Evolutionary conservation across 1,140 invertebrate species (phyloP).

Genomic region (Steinernema feltiae): DNA sequence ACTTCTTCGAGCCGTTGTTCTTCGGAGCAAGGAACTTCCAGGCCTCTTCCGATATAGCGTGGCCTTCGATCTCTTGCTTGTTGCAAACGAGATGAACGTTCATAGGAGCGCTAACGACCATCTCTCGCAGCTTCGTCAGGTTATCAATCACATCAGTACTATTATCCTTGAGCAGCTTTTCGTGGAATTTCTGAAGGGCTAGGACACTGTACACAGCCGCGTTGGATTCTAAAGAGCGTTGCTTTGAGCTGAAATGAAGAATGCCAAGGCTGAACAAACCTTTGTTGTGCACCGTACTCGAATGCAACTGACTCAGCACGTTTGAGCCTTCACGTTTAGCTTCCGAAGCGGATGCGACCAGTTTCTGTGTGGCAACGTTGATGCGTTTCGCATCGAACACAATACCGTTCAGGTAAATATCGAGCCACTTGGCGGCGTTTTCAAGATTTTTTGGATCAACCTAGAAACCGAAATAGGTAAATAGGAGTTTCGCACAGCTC

Average conservation of each 20-base stretch:
- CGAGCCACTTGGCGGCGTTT: constrained; percentile 70
- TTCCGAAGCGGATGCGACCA: constrained; percentile 69
- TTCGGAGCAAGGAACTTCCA: neutral
- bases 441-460: constrained; percentile 72
- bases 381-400: constrained; percentile 70
- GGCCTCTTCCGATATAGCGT: neutral
- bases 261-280: constrained; percentile 17
- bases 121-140: neutral
- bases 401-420: constrained; percentile 70
- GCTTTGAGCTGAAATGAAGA: neutral
- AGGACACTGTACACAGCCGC: constrained; percentile 24
- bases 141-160: constrained; percentile 5
- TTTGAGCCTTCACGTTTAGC: constrained; percentile 66
- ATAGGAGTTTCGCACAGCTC: no score
- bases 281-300: constrained; percentile 23
- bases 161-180: constrained; percentile 22
- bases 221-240: constrained; percentile 33
- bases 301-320: constrained; percentile 62
- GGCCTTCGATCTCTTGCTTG: neutral
- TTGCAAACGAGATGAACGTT: neutral
- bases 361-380: constrained; percentile 70
- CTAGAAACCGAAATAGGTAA: no score
- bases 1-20: neutral
- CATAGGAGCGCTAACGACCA: neutral
- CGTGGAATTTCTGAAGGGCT: constrained; percentile 33